These are phyloP conservation scores for Tenthredo livida DNA, from an alignment of 2,888 invertebrate genomes.

Conservation along the genomic window DNA sequence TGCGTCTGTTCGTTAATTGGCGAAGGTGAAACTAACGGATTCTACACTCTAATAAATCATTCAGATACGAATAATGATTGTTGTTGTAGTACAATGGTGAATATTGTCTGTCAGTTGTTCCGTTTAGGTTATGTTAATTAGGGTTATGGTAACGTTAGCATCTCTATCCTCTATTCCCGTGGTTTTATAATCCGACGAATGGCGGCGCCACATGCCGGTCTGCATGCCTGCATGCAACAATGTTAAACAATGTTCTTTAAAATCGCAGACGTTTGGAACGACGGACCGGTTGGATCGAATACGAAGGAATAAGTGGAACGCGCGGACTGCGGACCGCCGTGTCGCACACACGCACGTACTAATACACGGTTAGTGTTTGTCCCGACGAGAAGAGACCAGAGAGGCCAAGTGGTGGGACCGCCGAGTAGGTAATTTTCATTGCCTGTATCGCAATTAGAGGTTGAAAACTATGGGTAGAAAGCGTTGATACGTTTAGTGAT, in stretches of 20 bases:
- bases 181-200: not conserved
- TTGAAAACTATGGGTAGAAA: slow-evolving; percentile 36
- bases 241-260: not conserved
- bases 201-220: not conserved
- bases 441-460: slow-evolving; percentile 36
- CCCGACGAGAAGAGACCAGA: slow-evolving; percentile 31
- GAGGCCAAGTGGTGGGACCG: slow-evolving; percentile 48
- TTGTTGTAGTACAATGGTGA: no score
- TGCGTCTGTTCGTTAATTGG: not conserved
- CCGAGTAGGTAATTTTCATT: slow-evolving; percentile 49
- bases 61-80: not conserved
- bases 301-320: not conserved
- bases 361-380: slow-evolving; percentile 1
- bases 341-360: slow-evolving; percentile 37
- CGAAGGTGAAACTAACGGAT: no score
- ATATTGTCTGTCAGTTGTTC: not conserved
- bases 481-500: not conserved
- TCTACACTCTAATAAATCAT: not conserved
- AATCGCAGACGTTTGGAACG: not conserved
- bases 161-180: not conserved
- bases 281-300: not conserved
- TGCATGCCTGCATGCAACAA: no score
- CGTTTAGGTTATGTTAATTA: not conserved
- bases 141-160: not conserved
- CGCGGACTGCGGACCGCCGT: slow-evolving; percentile 67